Evolutionary conservation across 2,113 vertebrate species (phyloP), one percentile per base, ranked within the genome.

Genomic region (Pipa parva): DNA sequence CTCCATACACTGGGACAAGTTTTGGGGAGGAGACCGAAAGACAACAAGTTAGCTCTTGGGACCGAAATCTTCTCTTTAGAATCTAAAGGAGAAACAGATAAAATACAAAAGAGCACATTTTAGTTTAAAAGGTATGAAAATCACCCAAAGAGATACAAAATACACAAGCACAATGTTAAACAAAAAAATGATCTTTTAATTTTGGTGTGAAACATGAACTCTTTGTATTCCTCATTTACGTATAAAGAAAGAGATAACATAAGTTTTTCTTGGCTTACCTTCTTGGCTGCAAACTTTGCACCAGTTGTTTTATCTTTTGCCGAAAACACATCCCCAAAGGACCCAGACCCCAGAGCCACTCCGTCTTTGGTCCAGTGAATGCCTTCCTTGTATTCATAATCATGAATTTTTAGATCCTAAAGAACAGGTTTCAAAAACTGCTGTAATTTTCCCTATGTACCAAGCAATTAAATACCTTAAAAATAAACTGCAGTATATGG

Each of bases 211-310:
- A n/a, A n/a, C n/a, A n/a, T n/a, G n/a, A n/a, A n/a, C n/a, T n/a
- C n/a, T 45, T 13, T 12, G 39, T 12, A n/a, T 13, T 45, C 12
- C 39, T 13, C 12, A 45, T n/a, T 13, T 45, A 12, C n/a, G 39
- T n/a, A 12, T 45, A 12, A n/a, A n/a, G 39, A 13, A 13, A n/a
- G 39, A 13, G 39, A 45, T 13, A 45, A 12, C 12, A n/a, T n/a
- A n/a, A n/a, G n/a, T n/a, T n/a, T n/a, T n/a, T n/a, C n/a, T n/a
- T n/a, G n/a, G n/a, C 59, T 73, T 87, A 99, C 97, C 94, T 93
- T 96, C 77, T 99, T 99, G 68, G 90, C 91, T 24, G 94, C 95
- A 67, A 95, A 99, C 75, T 75, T 83, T 74, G 93, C 96, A 63
- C 92, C 91, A 0, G 92, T 96, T 78, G 85, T 91, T 71, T 90